phyloP scores from a whole-genome alignment of 2,113 vertebrate species.

The Pitta sordida region DNA sequence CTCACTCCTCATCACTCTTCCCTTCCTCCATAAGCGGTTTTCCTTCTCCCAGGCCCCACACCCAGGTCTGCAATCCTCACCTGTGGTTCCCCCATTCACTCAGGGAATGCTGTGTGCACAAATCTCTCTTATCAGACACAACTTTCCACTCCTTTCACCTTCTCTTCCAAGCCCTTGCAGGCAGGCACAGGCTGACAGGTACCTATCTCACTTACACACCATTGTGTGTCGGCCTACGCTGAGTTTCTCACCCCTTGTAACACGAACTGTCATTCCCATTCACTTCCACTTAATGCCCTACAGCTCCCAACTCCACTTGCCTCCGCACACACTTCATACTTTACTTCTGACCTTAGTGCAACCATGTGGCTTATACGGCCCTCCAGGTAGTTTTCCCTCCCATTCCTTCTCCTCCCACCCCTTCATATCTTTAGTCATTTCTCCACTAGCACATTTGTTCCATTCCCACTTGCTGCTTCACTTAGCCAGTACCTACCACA shows the following conservation, averaged over 20 bases:
- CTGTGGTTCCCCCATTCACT: not conserved
- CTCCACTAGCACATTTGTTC: not conserved
- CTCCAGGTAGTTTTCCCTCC: constrained; percentile 2
- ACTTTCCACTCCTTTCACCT: not conserved
- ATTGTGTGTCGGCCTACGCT: fast-evolving
- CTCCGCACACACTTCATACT: not conserved
- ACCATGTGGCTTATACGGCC: not conserved
- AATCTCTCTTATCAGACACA: not conserved
- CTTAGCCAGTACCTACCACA: not conserved
- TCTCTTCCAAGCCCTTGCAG: not conserved
- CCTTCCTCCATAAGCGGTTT: not conserved
- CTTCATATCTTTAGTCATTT: not conserved
- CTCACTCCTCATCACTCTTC: not conserved
- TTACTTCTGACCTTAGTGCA: not conserved
- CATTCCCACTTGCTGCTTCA: not conserved
- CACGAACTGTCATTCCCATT: not conserved
- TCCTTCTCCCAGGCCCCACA: not conserved
- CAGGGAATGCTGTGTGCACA: not conserved
- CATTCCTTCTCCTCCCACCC: not conserved
- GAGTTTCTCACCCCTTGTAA: not conserved
- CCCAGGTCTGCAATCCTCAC: not conserved
- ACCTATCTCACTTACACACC: not conserved
- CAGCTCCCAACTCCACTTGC: not conserved
- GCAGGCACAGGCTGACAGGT: not conserved
- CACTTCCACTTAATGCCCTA: not conserved